Conservation (phyloP, 1,140 invertebrate species). For the Chymomyza costata region DNA sequence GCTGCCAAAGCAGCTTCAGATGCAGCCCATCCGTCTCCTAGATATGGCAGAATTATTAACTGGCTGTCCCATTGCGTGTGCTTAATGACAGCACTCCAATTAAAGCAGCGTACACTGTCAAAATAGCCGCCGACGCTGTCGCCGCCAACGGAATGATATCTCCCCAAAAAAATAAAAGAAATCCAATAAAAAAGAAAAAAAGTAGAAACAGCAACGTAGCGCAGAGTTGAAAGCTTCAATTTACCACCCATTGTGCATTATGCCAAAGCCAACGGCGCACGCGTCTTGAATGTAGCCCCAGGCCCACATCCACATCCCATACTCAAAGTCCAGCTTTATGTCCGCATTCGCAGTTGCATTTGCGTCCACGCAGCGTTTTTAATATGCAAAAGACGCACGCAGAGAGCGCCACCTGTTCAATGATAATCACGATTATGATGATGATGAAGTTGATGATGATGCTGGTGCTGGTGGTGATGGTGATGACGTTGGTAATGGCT, state of each 20-base stretch:
- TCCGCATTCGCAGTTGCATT: too few species aligned
- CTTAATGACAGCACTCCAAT: constrained; percentile 65
- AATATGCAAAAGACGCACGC: constrained; percentile 43
- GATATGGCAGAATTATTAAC: too few species aligned
- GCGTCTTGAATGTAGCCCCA: neutral
- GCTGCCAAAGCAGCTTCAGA: too few species aligned
- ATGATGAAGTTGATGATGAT: too few species aligned
- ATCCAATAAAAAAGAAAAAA: constrained; percentile 13
- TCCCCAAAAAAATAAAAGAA: constrained; percentile 14
- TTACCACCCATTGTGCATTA: constrained; percentile 67
- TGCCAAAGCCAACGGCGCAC: constrained; percentile 34
- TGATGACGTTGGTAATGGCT: neutral
- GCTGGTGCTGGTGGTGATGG: neutral
- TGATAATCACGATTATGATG: too few species aligned
- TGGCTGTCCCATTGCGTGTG: constrained; percentile 47
- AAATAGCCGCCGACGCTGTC: constrained; percentile 36
- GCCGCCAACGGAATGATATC: constrained; percentile 55
- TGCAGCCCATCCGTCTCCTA: too few species aligned
- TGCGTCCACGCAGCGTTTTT: constrained; percentile 34
- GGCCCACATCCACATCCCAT: too few species aligned
- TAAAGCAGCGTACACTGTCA: constrained; percentile 63
- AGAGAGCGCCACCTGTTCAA: constrained; percentile 36
- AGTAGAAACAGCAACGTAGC: constrained; percentile 17
- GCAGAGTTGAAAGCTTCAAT: constrained; percentile 63
- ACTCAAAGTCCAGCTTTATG: too few species aligned